Evolutionary conservation across 1,140 invertebrate genomes (phyloP), one percentile per base, ranked within the genome.

Genomic region (Drosophila rhopaloa): DNA sequence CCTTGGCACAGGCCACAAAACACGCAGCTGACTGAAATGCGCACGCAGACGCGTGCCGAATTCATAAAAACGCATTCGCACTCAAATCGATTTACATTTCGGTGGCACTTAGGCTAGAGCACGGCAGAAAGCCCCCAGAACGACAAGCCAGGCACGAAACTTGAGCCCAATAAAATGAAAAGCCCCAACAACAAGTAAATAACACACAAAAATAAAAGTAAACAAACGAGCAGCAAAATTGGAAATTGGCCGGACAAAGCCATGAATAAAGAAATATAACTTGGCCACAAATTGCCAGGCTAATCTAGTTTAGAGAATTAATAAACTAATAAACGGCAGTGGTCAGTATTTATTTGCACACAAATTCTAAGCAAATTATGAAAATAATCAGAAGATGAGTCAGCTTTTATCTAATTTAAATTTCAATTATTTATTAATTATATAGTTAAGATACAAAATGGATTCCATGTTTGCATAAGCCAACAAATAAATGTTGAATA

Each of bases 21-120:
- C 48, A 16, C 24, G 47, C 47, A 16, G 27, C 27, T 51, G 47
- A 62, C 54, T 81, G 60, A 84, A 85, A 86, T 89, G 80, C 84
- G 84, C 80, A 88, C 83, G 72, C 80, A 76, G 84, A 88, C 83
- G 83, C 83, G 83, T 88, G 83, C 83, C 83, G 84, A 88, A 88
- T 89, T 89, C 66, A 88, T 88, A 89, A 88, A 89, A 88, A 79
- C 83, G 79, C 81, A 71, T 71, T 71, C 50, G 67, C 70, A 76
- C 78, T 79, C 82, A 71, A 89, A 62, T 88, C 71, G 67, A 89
- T 88, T 88, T 88, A 86, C 83, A 88, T 82, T 84, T 77, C 57
- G 81, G 44, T 71, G 56, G 81, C 76, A 79, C 72, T 76, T 80
- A 57, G 82, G 73, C 73, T 55, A 55, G 72, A 76, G 47, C 62